Percentiles rank a stretch among this genome's conserved stretches.
phyloP scores from a whole-genome alignment of 2,113 vertebrate genomes.

The Noctilio leporinus region DNA sequence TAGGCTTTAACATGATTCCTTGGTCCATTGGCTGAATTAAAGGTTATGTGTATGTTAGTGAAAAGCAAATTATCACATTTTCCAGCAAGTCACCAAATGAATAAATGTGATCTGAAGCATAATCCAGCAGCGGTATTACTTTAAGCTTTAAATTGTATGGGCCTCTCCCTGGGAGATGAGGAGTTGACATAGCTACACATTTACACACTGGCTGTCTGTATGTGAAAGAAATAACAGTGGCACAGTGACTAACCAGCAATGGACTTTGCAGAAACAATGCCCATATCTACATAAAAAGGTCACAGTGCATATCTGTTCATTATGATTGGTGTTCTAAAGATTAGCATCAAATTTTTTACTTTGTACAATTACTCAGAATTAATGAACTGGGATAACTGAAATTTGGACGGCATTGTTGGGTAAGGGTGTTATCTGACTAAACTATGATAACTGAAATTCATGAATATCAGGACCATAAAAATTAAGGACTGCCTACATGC shows the following conservation, averaged over 20 bases:
- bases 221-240: not conserved
- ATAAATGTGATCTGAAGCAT: not conserved
- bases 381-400: not conserved
- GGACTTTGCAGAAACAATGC: not conserved
- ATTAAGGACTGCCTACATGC: not conserved
- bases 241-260: not conserved
- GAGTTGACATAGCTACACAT: not conserved
- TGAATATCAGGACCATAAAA: not conserved
- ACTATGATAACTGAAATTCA: not conserved
- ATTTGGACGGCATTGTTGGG: not conserved
- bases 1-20: not conserved
- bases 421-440: not conserved
- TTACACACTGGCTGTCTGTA: not conserved
- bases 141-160: not conserved
- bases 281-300: not conserved
- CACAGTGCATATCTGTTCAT: not conserved
- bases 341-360: not conserved
- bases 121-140: not conserved
- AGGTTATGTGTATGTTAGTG: not conserved
- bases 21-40: not conserved
- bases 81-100: not conserved
- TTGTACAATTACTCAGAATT: not conserved
- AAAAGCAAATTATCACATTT: not conserved
- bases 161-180: not conserved
- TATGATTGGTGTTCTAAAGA: not conserved